Base-by-base conservation (phyloP, 1,140 invertebrate species). In the Megathymus violae region DNA sequence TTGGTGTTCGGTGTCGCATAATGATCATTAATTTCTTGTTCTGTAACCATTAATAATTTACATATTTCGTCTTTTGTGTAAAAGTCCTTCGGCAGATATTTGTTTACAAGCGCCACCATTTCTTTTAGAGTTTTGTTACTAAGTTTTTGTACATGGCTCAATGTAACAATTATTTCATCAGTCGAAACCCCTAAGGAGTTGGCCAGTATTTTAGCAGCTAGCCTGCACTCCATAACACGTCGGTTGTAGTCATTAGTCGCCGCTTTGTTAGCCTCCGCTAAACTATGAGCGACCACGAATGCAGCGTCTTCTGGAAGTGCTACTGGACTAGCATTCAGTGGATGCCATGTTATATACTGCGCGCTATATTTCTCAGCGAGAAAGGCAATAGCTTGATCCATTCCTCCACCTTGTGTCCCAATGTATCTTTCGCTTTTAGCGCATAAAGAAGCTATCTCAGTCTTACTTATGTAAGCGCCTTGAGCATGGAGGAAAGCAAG, bases 361-460 rank as follows among this genome's bases (percentile, higher is more conserved):
- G 97, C 97, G 74, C 93, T 95, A 64, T 96, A 97, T 87, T 94
- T 89, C 80, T 96, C 94, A 1, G 97, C 98, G 13, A 99, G 93
- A 90, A 99, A 97, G 47, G 97, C 97, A 76, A 99, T 99, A 0
- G 99, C 98, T 92, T 99, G 99, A 89, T 99, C 99, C 99, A 99
- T 99, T 67, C 98, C 99, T 34, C 99, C 99, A 19, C 98, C 98
- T 91, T 98, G 94, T 5, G 97, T 98, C 10, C 98, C 99, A 73
- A 99, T 98, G 71, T 97, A 97, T 66, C 95, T 93, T 92, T 99
- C 99, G 82, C 96, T 95, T 68, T 92, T 91, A 0, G 98, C 97
- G 91, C 98, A 98, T 47, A 98, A 82, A 36, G 94, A 94, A 3
- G 98, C 98, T 67, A 99, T 91, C 60, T 96, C 93, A 62, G 94